A percentile compares a stretch with the other conserved stretches of the same genome.
Evolutionary conservation across 2,797 vertebrate genomes (phyloP).

Genomic region (Lagocephalus sceleratus): DNA sequence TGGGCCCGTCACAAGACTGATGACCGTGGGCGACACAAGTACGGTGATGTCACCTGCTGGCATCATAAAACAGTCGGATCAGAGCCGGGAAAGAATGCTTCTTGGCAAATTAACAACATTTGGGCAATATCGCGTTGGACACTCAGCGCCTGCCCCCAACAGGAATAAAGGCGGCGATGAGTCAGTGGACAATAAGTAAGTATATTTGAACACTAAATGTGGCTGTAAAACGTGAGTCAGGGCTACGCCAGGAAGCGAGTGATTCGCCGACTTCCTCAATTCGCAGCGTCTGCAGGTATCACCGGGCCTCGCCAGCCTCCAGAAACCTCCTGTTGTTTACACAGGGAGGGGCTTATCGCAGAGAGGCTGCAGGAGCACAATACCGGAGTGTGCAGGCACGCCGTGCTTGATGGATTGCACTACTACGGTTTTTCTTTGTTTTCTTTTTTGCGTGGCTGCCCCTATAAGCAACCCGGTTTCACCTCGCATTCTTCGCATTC

Average conservation of each 20-base stretch:
- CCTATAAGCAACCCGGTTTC: constrained; percentile 3
- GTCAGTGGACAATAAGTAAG: background rate
- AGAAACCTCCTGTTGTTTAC: constrained; percentile 15
- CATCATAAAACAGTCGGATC: constrained; percentile 7
- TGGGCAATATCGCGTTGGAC: too few species aligned
- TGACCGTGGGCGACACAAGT: constrained; percentile 1
- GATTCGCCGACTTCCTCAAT: constrained; percentile 13
- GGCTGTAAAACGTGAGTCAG: constrained; percentile 28
- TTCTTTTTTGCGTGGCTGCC: background rate
- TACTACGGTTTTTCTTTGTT: background rate
- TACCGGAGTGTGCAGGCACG: background rate
- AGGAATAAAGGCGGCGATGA: background rate
- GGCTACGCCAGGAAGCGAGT: constrained; percentile 10
- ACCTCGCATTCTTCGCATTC: constrained; percentile 34
- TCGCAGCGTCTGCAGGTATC: constrained; percentile 6
- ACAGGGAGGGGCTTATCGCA: constrained; percentile 4
- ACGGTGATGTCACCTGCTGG: constrained; percentile 14
- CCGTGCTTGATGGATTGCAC: background rate
- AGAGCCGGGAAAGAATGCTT: background rate
- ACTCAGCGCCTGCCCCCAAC: too few species aligned
- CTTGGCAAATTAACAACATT: background rate
- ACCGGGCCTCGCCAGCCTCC: background rate
- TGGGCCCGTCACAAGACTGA: background rate
- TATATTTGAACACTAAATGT: constrained; percentile 4
- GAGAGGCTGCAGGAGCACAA: background rate